Percentiles rank a stretch among this genome's conserved stretches.
These are phyloP conservation scores for Synanthedon vespiformis DNA, from an alignment of 2,888 invertebrate species.

Conservation along the genomic window DNA sequence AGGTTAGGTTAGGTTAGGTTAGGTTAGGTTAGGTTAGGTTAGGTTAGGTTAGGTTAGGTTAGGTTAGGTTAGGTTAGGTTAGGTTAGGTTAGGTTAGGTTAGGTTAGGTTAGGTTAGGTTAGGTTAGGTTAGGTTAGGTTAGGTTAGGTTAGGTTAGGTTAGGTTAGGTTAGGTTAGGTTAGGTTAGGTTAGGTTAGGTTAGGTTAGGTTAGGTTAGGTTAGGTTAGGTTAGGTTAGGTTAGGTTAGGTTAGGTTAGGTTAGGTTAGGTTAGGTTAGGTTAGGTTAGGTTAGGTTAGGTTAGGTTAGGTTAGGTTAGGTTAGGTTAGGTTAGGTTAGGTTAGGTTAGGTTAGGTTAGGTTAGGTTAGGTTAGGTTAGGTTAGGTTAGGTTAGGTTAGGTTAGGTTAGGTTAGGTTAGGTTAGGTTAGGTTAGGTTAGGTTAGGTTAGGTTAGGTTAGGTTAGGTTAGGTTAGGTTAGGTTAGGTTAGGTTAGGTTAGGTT, in stretches of 20 bases:
- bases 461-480: neutral
- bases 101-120: neutral
- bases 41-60: neutral
- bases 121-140: neutral
- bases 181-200: slow-evolving; percentile 4
- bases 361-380: slow-evolving; percentile 2
- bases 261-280: slow-evolving; percentile 2
- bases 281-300: slow-evolving; percentile 2
- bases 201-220: slow-evolving; percentile 4
- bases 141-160: slow-evolving; percentile 1
- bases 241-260: slow-evolving; percentile 2
- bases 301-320: slow-evolving; percentile 2
- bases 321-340: slow-evolving; percentile 2
- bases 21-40: neutral
- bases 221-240: slow-evolving; percentile 2
- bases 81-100: neutral
- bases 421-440: neutral
- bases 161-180: slow-evolving; percentile 4
- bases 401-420: neutral
- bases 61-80: neutral
- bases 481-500: neutral
- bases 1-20: neutral
- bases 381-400: neutral
- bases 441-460: neutral
- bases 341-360: slow-evolving; percentile 2